Conservation (phyloP, 2,888 invertebrate species). For the Anodontia alba region DNA sequence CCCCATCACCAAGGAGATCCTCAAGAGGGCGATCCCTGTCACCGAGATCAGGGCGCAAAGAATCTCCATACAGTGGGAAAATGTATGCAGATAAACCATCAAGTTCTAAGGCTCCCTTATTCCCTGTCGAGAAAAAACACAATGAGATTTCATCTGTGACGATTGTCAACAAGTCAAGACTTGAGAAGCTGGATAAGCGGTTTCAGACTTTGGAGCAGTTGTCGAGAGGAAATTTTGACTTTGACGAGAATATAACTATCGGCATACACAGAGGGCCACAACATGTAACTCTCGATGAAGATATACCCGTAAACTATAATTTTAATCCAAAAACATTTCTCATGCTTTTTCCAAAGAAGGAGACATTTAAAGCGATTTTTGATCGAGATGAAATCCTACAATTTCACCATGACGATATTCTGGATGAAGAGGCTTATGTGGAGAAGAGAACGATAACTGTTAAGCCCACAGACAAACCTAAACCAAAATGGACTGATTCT, state of each 20-base stretch:
- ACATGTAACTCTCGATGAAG: slow-evolving; percentile 62
- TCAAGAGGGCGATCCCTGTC: not conserved
- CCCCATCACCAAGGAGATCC: not conserved
- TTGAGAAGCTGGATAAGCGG: slow-evolving; percentile 40
- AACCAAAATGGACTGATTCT: slow-evolving; percentile 29
- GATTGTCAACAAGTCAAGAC: slow-evolving; percentile 40
- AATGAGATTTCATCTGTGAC: slow-evolving; percentile 45
- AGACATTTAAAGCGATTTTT: slow-evolving; percentile 75
- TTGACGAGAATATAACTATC: slow-evolving; percentile 80
- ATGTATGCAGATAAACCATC: slow-evolving; percentile 39
- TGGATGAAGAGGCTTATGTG: slow-evolving; percentile 71
- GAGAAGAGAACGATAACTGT: slow-evolving; percentile 71
- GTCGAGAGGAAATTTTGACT: slow-evolving; percentile 60
- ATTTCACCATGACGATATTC: slow-evolving; percentile 73
- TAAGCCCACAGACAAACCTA: slow-evolving; percentile 56
- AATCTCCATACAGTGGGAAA: slow-evolving; percentile 32
- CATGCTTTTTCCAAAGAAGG: slow-evolving; percentile 73
- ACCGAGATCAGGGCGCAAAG: not conserved
- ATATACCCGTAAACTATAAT: slow-evolving; percentile 65
- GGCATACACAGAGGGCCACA: slow-evolving; percentile 76
- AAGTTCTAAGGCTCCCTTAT: slow-evolving; percentile 30
- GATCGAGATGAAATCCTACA: slow-evolving; percentile 77
- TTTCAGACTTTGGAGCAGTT: slow-evolving; percentile 56
- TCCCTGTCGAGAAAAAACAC: slow-evolving; percentile 23
- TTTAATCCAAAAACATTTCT: slow-evolving; percentile 73